Conservation (phyloP, 1,140 invertebrate species). For the Nephila pilipes region DNA sequence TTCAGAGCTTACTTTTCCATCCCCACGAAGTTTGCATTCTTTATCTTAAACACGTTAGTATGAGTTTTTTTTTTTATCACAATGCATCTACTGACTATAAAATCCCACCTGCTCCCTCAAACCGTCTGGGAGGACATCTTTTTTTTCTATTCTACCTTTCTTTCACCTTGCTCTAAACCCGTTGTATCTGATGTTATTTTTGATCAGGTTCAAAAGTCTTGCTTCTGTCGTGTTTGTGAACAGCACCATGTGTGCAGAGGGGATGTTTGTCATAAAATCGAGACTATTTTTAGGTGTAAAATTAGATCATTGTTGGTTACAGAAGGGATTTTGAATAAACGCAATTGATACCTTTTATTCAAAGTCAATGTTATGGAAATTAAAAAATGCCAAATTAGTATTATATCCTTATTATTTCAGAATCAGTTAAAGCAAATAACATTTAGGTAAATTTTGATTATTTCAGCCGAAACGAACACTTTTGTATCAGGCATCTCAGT, state of each 20-base stretch:
- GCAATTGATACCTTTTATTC: too few relatives aligned
- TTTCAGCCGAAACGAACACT: too few relatives aligned
- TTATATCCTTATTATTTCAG: too few relatives aligned
- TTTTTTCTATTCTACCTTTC: background rate
- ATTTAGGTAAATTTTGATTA: too few relatives aligned
- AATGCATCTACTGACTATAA: background rate
- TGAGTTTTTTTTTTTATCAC: background rate
- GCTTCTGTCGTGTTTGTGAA: background rate
- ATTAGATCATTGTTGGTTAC: too few relatives aligned
- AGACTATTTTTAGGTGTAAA: too few relatives aligned
- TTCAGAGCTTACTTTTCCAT: background rate
- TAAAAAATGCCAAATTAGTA: too few relatives aligned
- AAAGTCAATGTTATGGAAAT: too few relatives aligned
- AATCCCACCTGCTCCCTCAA: constrained; percentile 7
- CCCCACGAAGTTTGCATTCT: background rate
- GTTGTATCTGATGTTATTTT: background rate
- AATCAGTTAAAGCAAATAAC: too few relatives aligned
- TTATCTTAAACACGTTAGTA: background rate
- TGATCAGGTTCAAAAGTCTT: background rate
- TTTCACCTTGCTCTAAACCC: background rate
- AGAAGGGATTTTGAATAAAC: too few relatives aligned
- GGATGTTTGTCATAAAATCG: background rate
- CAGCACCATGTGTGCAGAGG: background rate
- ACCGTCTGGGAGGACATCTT: background rate
- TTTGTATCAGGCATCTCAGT: too few relatives aligned